These are phyloP conservation scores for Betta splendens DNA, from an alignment of 2,797 vertebrate genomes.

Conservation along the genomic window DNA sequence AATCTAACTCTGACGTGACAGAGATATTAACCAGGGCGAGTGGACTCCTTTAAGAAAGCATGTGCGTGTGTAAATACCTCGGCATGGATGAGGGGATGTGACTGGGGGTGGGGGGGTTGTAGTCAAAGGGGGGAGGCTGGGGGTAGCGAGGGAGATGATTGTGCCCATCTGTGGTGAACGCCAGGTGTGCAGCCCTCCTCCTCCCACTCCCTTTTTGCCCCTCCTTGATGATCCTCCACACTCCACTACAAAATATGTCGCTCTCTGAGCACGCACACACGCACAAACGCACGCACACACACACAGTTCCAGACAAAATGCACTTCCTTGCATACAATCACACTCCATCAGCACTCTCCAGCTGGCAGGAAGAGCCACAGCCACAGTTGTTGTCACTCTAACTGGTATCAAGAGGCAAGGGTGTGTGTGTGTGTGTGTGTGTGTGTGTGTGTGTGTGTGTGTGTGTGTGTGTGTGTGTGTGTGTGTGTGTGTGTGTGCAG, in stretches of 20 bases:
- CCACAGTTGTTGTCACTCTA: conserved; percentile 62
- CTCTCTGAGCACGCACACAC: conserved; percentile 7
- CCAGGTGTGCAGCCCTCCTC: conserved; percentile 77
- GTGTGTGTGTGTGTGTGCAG: no score
- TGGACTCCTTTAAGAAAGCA: conserved; percentile 37
- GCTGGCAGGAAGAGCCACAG: conserved; percentile 73
- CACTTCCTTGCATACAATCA: conserved; percentile 56
- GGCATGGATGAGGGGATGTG: conserved; percentile 42
- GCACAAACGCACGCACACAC: conserved; percentile 11
- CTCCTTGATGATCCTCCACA: conserved; percentile 59
- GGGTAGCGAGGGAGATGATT: conserved; percentile 78
- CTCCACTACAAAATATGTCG: conserved; percentile 30
- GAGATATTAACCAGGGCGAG: conserved; percentile 43
- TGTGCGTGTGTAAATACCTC: conserved; percentile 37
- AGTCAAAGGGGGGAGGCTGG: conserved; percentile 44
- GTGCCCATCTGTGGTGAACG: conserved; percentile 83
- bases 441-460: conserved; percentile 21
- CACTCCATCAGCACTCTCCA: conserved; percentile 77
- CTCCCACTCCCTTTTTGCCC: conserved; percentile 38
- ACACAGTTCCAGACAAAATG: no score
- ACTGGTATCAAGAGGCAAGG: conserved; percentile 69
- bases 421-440: conserved; percentile 22
- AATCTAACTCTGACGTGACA: conserved; percentile 48
- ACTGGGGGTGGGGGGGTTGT: conserved; percentile 35
- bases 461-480: background rate